Base-by-base conservation (phyloP, 2,888 invertebrate genomes). In the Caenorhabditis auriculariae region DNA sequence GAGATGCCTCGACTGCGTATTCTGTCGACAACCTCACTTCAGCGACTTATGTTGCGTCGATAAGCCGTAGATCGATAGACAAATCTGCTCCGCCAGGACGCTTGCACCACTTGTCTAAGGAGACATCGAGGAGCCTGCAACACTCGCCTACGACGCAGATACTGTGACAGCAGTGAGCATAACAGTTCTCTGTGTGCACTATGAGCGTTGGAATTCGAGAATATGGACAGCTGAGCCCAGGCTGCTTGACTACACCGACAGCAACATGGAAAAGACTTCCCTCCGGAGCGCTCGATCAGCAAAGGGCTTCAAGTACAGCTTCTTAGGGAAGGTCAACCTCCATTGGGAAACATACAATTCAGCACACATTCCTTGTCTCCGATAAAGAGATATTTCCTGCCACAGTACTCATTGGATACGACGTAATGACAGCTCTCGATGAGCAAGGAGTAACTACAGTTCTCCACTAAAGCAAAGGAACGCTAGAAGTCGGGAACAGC, bases 351-450 rank as follows among this genome's bases (percentile, higher is more conserved):
- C 27, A 26, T 15, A 45, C 23, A n/a, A n/a, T 32, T 7, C 4
- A 7, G 3, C 47, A 47, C 27, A 17, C 23, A 23, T 2, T 54
- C 0, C 12, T 54, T 27, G 23, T 54, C 6, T 24, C 39, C n/a
- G 1, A 35, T 12, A 32, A 54, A 24, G 48, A 48, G 26, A 27
- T 5, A 24, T 29, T 42, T 15, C 54, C 54, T 12, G 54, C 54
- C 9, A 24, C 48, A 1, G 46, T 42, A 27, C 42, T 54, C n/a
- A 38, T 54, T 1, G 54, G 54, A 17, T 43, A 48, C 6, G 54
- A 54, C 17, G 41, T 54, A 5, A 42, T 54, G 17, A 37, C 19
- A 2, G 12, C 24, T 2, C 37, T 54, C 2, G 47, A 54, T 17
- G 21, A 35, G 19, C 21, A 41, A 47, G 54, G 47, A 29, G 15